Conservation (phyloP, 2,797 vertebrate species). For the Chromobotia macracanthus region DNA sequence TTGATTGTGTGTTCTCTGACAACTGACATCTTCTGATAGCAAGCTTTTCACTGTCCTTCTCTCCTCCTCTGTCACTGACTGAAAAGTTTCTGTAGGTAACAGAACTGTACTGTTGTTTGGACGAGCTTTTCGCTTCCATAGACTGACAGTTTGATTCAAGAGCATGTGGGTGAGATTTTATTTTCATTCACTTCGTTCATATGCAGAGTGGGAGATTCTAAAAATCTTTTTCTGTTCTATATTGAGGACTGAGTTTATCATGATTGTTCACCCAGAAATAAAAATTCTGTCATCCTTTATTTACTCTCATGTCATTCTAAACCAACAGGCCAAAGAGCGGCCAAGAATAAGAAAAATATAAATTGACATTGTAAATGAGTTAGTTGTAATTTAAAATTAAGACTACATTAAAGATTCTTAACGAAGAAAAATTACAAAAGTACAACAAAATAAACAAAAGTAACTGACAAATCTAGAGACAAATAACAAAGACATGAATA, state of each 20-base stretch:
- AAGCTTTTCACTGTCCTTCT: background rate
- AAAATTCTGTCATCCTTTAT: background rate
- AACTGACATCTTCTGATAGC: background rate
- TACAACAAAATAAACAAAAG: no score
- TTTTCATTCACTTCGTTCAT: background rate
- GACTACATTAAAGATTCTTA: no score
- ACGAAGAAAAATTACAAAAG: no score
- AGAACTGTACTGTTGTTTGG: background rate
- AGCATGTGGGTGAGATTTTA: background rate
- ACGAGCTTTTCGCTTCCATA: background rate
- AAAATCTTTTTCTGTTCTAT: background rate
- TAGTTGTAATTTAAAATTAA: no score
- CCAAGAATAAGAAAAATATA: no score
- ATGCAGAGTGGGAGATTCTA: background rate
- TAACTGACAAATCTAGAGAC: no score
- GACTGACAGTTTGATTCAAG: background rate
- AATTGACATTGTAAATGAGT: no score
- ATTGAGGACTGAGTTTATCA: background rate
- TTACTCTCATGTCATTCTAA: no score
- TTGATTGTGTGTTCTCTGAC: conserved; percentile 21
- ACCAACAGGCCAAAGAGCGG: no score
- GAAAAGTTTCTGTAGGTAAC: background rate
- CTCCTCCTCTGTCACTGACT: background rate
- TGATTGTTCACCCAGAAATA: background rate
- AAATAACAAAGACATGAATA: background rate